Base-by-base conservation (phyloP, 1,140 invertebrate genomes). In the Diachasmimorpha longicaudata region DNA sequence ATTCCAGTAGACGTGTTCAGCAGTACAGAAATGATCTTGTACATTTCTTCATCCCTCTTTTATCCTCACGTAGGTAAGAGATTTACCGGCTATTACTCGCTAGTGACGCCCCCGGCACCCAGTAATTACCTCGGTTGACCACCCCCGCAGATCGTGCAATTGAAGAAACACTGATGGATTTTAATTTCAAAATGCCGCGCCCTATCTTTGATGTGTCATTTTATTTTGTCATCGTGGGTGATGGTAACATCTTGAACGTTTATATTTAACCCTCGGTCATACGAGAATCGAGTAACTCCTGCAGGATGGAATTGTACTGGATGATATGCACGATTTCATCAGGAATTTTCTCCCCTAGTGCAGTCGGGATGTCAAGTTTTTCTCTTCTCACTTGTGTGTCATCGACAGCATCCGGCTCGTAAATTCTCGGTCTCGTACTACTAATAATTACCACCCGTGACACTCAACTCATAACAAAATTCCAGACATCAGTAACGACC, bases 111-210 rank as follows among this genome's bases (percentile, higher is more conserved):
- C 72, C 72, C 72, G 48, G 72, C 48, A 78, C 76, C 25, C 21
- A 31, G 58, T 81, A 83, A 84, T 82, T 84, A 80, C 78, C 78
- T 52, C 16, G 46, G 58, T 4, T 25, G 11, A 63, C 58, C 70
- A 79, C 80, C 76, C 78, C 70, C 70, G 36, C 81, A 70, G 63
- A 74, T 63, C 58, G 21, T 63, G 58, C 58, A 63, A 63, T 63
- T 63, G 19, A 63, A 25, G 74, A 42, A 63, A 63, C 79, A 79
- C 70, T 78, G 69, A 75, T 81, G 82, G 85, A 79, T 86, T 87
- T 86, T 87, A 87, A 87, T 88, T 88, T 85, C 78, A 80, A 81
- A 78, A 76, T 31, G 82, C 83, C 82, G 81, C 80, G 68, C 66
- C 77, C 66, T 16, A 39, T 6, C 37, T 13, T 16, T 39, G 14